Evolutionary conservation across 2,888 invertebrate genomes (phyloP).

Genomic region (Athripsodes cinereus): DNA sequence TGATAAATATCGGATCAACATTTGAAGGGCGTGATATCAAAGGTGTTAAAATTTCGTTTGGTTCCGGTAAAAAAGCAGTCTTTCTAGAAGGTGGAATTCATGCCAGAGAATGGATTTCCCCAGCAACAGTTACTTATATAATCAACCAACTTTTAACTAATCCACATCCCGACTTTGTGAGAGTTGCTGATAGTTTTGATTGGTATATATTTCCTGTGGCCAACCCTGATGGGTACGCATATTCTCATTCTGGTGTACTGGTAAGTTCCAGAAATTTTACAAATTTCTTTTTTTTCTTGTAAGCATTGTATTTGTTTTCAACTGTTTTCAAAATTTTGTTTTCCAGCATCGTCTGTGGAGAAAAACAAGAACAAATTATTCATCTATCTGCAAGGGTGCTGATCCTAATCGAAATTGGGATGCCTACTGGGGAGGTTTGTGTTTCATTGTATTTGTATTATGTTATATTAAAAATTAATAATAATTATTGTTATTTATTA

Average conservation of each 20-base stretch:
- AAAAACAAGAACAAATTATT: conserved; percentile 1
- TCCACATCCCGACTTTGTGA: conserved; percentile 45
- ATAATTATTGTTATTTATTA: too few species aligned
- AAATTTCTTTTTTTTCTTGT: too few species aligned
- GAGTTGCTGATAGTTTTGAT: conserved; percentile 59
- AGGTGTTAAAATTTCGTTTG: conserved; percentile 47
- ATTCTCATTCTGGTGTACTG: conserved; percentile 56
- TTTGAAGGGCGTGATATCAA: conserved; percentile 54
- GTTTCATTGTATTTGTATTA: too few species aligned
- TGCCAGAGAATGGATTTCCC: conserved; percentile 68
- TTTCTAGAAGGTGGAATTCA: conserved; percentile 63
- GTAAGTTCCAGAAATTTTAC: too few species aligned
- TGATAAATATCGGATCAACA: conserved; percentile 51
- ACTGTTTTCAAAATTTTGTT: neutral
- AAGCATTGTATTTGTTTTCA: too few species aligned
- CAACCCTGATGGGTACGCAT: conserved; percentile 72
- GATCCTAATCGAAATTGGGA: conserved; percentile 5
- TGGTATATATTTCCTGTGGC: conserved; percentile 71
- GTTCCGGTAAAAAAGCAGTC: conserved; percentile 46
- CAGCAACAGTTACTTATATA: conserved; percentile 63
- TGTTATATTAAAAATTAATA: too few species aligned
- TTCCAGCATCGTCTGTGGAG: conserved; percentile 3
- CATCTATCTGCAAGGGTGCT: neutral
- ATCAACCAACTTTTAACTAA: conserved; percentile 65
- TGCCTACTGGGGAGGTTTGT: neutral